Conservation (phyloP, 2,888 invertebrate genomes). For the Caenorhabditis wallacei region DNA sequence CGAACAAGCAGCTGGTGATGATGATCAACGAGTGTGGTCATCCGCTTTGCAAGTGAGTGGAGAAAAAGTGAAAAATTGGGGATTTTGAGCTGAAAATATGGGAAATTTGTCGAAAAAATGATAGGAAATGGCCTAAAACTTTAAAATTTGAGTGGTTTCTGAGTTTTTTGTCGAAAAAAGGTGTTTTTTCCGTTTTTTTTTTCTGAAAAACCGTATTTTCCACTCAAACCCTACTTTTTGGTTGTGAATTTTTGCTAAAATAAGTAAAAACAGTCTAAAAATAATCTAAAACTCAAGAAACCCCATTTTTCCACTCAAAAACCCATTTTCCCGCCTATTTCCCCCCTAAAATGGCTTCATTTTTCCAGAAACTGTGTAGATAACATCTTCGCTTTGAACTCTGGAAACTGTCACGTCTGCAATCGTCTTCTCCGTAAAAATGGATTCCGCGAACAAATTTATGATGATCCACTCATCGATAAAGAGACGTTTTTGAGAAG, state of each 20-base stretch:
- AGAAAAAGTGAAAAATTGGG: slow-evolving; percentile 49
- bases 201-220: not conserved
- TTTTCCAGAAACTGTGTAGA: slow-evolving; percentile 75
- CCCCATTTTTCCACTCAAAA: no score
- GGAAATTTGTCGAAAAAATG: no score
- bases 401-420: slow-evolving; percentile 90
- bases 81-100: no score
- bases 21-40: slow-evolving; percentile 99
- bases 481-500: slow-evolving; percentile 97
- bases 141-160: no score
- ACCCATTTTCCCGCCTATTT: not conserved
- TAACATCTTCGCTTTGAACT: slow-evolving; percentile 95
- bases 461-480: slow-evolving; percentile 96
- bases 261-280: no score
- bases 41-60: slow-evolving; percentile 96
- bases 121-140: no score
- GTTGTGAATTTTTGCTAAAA: no score
- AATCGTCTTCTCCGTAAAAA: slow-evolving; percentile 91
- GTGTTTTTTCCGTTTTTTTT: no score
- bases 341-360: not conserved
- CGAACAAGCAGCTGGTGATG: slow-evolving; percentile 96
- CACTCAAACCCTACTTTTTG: no score
- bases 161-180: no score
- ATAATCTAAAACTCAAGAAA: no score
- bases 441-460: slow-evolving; percentile 95